These are phyloP conservation scores for Sardinella longiceps DNA, from an alignment of 2,797 vertebrate genomes.

Conservation along the genomic window DNA sequence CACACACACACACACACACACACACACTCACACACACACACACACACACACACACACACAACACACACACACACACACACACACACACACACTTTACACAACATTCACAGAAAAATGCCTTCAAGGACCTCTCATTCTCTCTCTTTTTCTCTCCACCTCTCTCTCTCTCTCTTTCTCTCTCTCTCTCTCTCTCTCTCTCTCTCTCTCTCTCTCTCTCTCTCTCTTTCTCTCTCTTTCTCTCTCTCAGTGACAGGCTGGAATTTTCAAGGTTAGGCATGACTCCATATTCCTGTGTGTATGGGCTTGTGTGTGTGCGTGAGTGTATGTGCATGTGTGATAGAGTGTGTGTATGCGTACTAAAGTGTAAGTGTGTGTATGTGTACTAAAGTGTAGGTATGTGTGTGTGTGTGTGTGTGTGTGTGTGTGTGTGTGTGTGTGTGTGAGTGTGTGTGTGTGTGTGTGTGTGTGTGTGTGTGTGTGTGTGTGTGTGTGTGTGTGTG, in stretches of 20 bases:
- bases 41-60: too few relatives aligned
- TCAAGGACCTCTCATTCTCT: background rate
- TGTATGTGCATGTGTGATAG: too few relatives aligned
- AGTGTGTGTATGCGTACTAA: too few relatives aligned
- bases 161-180: background rate
- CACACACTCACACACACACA: too few relatives aligned
- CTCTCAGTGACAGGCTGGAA: slow-evolving; percentile 31
- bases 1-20: too few relatives aligned
- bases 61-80: too few relatives aligned
- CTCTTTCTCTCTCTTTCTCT: too few relatives aligned
- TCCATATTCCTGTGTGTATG: slow-evolving; percentile 50
- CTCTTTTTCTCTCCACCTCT: background rate
- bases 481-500: slow-evolving; percentile 2
- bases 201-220: too few relatives aligned
- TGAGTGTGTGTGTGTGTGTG: background rate
- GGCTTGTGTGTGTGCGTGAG: too few relatives aligned
- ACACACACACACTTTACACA: slow-evolving; percentile 23
- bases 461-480: background rate
- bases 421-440: slow-evolving; percentile 4
- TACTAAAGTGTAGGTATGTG: too few relatives aligned
- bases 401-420: too few relatives aligned
- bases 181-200: background rate
- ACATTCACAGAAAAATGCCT: slow-evolving; percentile 21
- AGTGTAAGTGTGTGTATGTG: too few relatives aligned
- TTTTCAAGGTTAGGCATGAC: slow-evolving; percentile 37